Base-by-base conservation (phyloP, 2,113 vertebrate genomes). In the Crocuta crocuta region DNA sequence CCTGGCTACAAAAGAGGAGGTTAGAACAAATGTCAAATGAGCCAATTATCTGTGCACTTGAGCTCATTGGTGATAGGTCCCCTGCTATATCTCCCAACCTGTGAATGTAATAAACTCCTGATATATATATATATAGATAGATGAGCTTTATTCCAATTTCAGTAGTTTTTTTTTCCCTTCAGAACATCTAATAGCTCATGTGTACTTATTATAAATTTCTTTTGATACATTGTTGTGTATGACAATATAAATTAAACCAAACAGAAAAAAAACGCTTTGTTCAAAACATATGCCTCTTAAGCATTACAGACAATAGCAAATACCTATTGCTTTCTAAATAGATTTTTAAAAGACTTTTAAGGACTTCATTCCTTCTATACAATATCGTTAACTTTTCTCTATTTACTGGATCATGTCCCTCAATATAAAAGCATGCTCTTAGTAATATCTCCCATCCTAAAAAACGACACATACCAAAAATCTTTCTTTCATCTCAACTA, bases 101-200 rank as follows among this genome's bases (percentile, higher is more conserved):
- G 6, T 71, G 19, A 48, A 76, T 53, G 2, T 63, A 63, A 63
- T 94, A 71, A 71, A 74, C 23, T 48, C 63, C 43, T 63, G 31
- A 73, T 70, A 80, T 17, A 24, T n/a, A n/a, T 43, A 4, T 70
- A 80, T 17, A 24, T 39, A 39, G 35, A 3, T 21, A 23, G 74
- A 82, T 78, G 61, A 81, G 12, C 31, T 86, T 68, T 70, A 85
- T 97, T 96, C 31, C 39, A 73, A 80, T 76, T 85, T 83, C 12
- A 74, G 55, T 12, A 81, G 53, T 68, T 48, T n/a, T 80, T 80
- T 91, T 91, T 66, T 50, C 13, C 50, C 31, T 86, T 70, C 19
- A 23, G 16, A 53, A 61, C 24, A 39, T 92, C 43, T 87, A 71
- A 33, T 87, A 91, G 19, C n/a, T 55, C 58, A 39, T 89, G 9